A percentile compares a stretch with the other conserved stretches of the same genome.
Conservation (phyloP, 2,797 vertebrate genomes). For the Notolepis coatsorum region DNA sequence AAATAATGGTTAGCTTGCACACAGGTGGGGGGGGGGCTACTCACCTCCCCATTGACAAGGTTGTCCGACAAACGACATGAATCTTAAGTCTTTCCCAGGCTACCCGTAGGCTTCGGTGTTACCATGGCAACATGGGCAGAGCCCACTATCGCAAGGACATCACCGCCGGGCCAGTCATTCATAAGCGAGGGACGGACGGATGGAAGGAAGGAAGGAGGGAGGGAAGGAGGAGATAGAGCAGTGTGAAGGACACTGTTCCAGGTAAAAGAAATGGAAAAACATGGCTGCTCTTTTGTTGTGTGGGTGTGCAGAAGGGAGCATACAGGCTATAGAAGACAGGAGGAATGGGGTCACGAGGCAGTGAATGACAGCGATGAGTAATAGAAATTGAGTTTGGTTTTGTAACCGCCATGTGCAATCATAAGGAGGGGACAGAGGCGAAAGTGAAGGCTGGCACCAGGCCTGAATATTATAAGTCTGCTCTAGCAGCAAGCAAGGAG, state of each 20-base stretch:
- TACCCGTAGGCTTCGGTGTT: slow-evolving; percentile 50
- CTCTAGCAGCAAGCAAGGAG: no score
- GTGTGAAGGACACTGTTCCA: neutral
- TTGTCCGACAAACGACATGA: slow-evolving; percentile 62
- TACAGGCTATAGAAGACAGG: neutral
- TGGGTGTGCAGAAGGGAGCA: neutral
- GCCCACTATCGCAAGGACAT: slow-evolving; percentile 71
- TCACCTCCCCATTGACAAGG: slow-evolving; percentile 64
- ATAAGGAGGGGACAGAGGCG: neutral
- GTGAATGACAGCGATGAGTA: neutral
- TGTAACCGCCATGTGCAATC: slow-evolving; percentile 5
- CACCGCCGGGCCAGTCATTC: slow-evolving; percentile 67
- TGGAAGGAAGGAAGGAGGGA: slow-evolving; percentile 27
- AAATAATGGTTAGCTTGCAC: slow-evolving; percentile 40
- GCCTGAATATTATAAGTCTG: neutral
- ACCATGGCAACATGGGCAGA: slow-evolving; percentile 69
- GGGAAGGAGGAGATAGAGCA: neutral
- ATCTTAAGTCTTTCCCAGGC: slow-evolving; percentile 61
- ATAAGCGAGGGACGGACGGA: slow-evolving; percentile 18
- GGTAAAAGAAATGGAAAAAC: neutral
- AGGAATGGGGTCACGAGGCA: neutral
- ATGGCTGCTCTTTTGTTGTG: neutral
- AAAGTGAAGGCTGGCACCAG: neutral
- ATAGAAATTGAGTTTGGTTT: slow-evolving; percentile 1
- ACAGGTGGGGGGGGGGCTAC: slow-evolving; percentile 43